Percentiles rank a stretch among this genome's conserved stretches.
Conservation (phyloP, 37 sponge, comb jelly and placozoan species). For the Chondrilla cf. caribensis region DNA sequence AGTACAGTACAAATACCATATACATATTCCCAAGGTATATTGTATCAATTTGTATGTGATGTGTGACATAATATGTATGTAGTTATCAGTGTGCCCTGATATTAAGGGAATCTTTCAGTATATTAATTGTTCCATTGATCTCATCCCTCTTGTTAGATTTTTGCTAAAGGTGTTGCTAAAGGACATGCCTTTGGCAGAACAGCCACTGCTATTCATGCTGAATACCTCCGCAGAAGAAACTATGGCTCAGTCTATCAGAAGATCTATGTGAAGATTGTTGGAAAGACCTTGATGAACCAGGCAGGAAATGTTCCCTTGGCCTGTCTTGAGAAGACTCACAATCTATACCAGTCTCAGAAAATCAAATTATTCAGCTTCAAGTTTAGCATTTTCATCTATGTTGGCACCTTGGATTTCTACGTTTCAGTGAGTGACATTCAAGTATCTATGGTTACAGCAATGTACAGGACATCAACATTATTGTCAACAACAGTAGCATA, state of each 20-base stretch:
- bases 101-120: too few species aligned
- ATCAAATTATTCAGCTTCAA: neutral
- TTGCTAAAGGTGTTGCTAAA: constrained; percentile 35
- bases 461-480: too few species aligned
- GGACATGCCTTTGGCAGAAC: constrained; percentile 52
- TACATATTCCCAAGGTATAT: too few species aligned
- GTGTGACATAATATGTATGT: too few species aligned
- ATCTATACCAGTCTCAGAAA: constrained; percentile 1
- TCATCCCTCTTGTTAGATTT: constrained; percentile 24
- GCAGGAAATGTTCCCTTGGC: constrained; percentile 1
- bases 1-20: too few species aligned
- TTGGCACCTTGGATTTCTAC: constrained; percentile 19
- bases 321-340: constrained; percentile 17
- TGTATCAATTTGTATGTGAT: too few species aligned
- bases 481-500: neutral
- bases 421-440: neutral
- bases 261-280: constrained; percentile 43
- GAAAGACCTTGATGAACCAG: constrained; percentile 29
- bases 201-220: constrained; percentile 25
- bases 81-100: too few species aligned
- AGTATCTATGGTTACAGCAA: too few species aligned
- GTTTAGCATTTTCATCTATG: constrained; percentile 25
- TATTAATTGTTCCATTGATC: too few species aligned
- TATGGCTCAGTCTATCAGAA: constrained; percentile 4
- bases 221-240: neutral